Evolutionary conservation across 2,113 vertebrate genomes (phyloP), one percentile per base, ranked within the genome.

Genomic region (Psittacula cyanocephala): DNA sequence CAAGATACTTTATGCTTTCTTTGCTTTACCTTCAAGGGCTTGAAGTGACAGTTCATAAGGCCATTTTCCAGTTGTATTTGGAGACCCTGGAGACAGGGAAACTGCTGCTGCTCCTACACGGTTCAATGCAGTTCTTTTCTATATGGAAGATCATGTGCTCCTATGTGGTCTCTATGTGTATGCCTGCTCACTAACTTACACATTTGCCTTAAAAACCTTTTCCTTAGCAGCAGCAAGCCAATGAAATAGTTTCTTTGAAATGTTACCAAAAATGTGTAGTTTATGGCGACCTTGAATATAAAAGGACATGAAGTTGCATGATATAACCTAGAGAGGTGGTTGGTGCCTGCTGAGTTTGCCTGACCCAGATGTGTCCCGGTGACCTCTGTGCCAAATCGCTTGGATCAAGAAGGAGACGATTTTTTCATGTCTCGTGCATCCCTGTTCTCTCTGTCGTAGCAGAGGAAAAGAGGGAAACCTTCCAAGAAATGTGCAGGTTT

Each of bases 341-440:
- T 71, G 72, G 23, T 87, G 43, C 39, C 84, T 65, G 47, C 35
- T 49, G 29, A 53, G 6, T 24, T 79, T 87, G 33, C 55, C 75
- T 11, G 4, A 91, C n/a, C 43, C n/a, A 35, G n/a, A 46, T 5
- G 5, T 31, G 28, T 37, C 31, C n/a, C 39, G 7, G 47, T 85
- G 78, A 37, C 16, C 37, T 68, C 37, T 2, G 3, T 49, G 55
- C 33, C 44, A 8, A 8, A 0, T 23, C 0, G 0, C 55, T 83
- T 44, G 35, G 14, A 41, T 70, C 25, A 46, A 47, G 71, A 53
- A 69, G 35, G 41, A 76, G 23, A 49, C 9, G 22, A 46, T 50
- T 69, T 91, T 72, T 64, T 50, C 33, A 7, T 13, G 8, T 67
- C 50, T 70, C 44, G 4, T 43, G 11, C n/a, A 24, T 57, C 14